phyloP scores from a whole-genome alignment of 2,797 vertebrate genomes.

The Salarias fasciatus region DNA sequence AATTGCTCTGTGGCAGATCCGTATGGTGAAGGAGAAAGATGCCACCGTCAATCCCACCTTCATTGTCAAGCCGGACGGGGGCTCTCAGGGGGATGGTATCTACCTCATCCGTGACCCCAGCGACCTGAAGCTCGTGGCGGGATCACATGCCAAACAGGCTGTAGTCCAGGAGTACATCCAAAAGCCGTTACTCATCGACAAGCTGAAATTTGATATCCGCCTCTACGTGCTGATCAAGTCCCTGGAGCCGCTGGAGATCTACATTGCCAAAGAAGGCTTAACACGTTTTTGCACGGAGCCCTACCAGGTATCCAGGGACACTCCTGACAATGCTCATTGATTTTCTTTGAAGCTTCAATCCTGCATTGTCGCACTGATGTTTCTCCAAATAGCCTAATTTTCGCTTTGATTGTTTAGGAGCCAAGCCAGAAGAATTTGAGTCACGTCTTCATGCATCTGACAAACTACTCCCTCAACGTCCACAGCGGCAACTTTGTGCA shows the following conservation, averaged over 20 bases:
- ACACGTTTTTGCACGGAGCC: conserved; percentile 97
- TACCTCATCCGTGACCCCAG: conserved; percentile 96
- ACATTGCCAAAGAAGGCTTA: conserved; percentile 96
- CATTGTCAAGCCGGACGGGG: conserved; percentile 96
- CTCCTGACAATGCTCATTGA: not conserved
- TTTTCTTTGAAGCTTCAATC: not conserved
- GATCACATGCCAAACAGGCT: conserved; percentile 86
- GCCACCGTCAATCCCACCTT: conserved; percentile 89
- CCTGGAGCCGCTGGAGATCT: conserved; percentile 94
- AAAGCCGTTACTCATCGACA: conserved; percentile 95
- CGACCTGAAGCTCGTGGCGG: conserved; percentile 85
- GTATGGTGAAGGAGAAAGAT: conserved; percentile 86
- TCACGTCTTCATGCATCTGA: conserved; percentile 97
- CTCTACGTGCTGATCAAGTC: conserved; percentile 95
- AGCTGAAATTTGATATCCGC: conserved; percentile 97
- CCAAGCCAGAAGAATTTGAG: conserved; percentile 93
- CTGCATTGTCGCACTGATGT: no score
- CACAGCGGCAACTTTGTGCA: conserved; percentile 95
- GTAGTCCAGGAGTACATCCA: conserved; percentile 98
- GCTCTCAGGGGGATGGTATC: conserved; percentile 98
- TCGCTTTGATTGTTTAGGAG: conserved; percentile 72
- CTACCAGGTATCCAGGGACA: conserved; percentile 81
- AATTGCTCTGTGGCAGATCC: conserved; percentile 78
- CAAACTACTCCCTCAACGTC: conserved; percentile 97
- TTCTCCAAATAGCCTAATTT: no score